phyloP scores from a whole-genome alignment of 2,888 invertebrate species.

The Hyposoter didymator region DNA sequence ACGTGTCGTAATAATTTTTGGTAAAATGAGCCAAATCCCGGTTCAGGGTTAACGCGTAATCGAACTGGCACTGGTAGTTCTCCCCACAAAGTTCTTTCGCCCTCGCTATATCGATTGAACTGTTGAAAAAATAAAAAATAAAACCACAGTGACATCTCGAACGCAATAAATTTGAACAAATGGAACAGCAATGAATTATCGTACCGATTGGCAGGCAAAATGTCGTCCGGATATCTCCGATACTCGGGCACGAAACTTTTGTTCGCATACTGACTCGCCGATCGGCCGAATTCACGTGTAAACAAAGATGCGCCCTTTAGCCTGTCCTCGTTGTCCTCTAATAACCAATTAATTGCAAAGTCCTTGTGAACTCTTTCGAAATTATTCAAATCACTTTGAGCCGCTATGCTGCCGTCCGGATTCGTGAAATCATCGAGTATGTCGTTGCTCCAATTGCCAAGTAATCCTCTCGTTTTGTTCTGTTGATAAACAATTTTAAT shows the following conservation, averaged over 20 bases:
- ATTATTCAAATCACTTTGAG: conserved; percentile 87
- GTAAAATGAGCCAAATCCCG: conserved; percentile 94
- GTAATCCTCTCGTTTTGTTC: conserved; percentile 95
- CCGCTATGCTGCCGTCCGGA: conserved; percentile 88
- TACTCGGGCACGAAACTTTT: conserved; percentile 91
- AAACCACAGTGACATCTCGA: too few relatives aligned
- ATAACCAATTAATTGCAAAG: conserved; percentile 93
- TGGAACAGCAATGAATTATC: conserved; percentile 8
- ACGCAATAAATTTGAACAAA: not conserved
- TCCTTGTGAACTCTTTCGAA: conserved; percentile 91
- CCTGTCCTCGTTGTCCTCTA: conserved; percentile 91
- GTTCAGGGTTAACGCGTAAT: conserved; percentile 94
- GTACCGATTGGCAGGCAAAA: conserved; percentile 90
- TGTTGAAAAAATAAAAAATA: conserved; percentile 68
- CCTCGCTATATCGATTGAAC: conserved; percentile 87
- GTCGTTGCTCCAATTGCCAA: conserved; percentile 96
- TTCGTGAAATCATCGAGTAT: conserved; percentile 92
- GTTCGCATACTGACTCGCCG: conserved; percentile 93
- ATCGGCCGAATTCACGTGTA: conserved; percentile 91
- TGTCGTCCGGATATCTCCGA: conserved; percentile 88
- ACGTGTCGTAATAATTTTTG: conserved; percentile 91
- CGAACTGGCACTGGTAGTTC: conserved; percentile 94
- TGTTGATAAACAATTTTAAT: conserved; percentile 78
- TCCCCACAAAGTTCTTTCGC: conserved; percentile 91
- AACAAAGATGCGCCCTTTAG: conserved; percentile 92